Evolutionary conservation across 2,797 vertebrate genomes (phyloP).

Genomic region (Poliocrania exsul): DNA sequence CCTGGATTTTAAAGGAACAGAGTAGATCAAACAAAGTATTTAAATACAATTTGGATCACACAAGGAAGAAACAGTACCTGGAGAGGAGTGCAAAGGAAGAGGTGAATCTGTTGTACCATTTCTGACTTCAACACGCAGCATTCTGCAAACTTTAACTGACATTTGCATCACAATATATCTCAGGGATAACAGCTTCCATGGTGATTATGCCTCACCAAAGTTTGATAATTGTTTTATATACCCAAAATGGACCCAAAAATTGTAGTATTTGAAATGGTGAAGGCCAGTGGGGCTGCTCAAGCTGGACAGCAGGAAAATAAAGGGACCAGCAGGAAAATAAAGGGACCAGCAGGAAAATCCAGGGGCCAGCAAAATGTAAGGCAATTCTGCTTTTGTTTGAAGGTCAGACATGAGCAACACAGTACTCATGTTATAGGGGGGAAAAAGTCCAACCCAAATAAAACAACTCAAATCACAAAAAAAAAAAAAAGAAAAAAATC

Average conservation of each 20-base stretch:
- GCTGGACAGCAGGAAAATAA: not conserved
- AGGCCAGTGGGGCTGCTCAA: not conserved
- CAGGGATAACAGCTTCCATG: not conserved
- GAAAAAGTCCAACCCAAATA: not conserved
- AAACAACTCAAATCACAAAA: not conserved
- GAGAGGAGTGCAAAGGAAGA: not conserved
- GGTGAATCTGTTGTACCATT: not conserved
- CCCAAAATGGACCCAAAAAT: not conserved
- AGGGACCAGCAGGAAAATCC: too few relatives aligned
- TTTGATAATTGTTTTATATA: not conserved
- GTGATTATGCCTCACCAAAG: not conserved
- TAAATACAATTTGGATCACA: not conserved
- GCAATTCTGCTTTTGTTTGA: not conserved
- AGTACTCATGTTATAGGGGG: fast-evolving
- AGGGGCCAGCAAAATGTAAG: not conserved
- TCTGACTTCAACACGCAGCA: not conserved
- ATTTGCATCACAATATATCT: not conserved
- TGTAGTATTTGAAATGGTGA: not conserved
- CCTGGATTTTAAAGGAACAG: not conserved
- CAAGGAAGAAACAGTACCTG: not conserved
- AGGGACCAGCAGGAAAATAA: too few relatives aligned
- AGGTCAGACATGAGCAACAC: not conserved
- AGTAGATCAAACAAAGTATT: not conserved
- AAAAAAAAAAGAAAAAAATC: not conserved
- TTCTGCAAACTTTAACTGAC: not conserved